phyloP scores from a whole-genome alignment of 2,113 vertebrate genomes.

The Accipiter cooperii region DNA sequence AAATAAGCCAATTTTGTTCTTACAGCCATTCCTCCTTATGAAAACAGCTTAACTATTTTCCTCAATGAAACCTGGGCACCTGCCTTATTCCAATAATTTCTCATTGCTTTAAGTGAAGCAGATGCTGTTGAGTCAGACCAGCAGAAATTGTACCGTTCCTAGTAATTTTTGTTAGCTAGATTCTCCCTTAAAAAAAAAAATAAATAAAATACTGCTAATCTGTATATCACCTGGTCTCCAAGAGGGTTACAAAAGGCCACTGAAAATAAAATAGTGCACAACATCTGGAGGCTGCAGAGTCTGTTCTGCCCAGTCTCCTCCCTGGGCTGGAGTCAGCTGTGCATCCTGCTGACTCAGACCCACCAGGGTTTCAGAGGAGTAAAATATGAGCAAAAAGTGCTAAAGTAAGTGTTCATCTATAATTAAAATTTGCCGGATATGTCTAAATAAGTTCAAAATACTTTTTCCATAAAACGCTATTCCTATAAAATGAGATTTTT shows the following conservation, averaged over 20 bases:
- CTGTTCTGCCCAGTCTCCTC: background rate
- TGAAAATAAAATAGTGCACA: background rate
- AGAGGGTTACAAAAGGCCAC: background rate
- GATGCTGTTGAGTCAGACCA: background rate
- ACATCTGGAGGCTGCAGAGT: background rate
- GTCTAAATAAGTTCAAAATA: conserved; percentile 57
- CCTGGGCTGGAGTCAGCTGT: background rate
- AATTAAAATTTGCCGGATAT: conserved; percentile 51
- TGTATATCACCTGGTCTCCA: background rate
- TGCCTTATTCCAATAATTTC: background rate
- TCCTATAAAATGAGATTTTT: conserved; percentile 6
- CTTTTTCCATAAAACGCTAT: conserved; percentile 12
- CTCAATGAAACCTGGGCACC: conserved; percentile 16
- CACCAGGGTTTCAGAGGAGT: background rate
- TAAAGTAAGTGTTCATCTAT: conserved; percentile 47
- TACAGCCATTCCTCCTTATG: background rate
- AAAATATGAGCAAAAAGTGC: conserved; percentile 51
- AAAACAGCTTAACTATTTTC: conserved; percentile 23
- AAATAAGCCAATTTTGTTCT: background rate
- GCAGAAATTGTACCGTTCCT: background rate
- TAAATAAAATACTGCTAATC: background rate
- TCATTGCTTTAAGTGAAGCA: background rate
- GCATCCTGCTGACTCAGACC: conserved; percentile 50
- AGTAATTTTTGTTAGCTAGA: background rate
- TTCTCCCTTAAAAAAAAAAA: background rate